Percentiles rank a stretch among this genome's conserved stretches.
Evolutionary conservation across 2,888 invertebrate species (phyloP).

Genomic region (Smittia sp.): DNA sequence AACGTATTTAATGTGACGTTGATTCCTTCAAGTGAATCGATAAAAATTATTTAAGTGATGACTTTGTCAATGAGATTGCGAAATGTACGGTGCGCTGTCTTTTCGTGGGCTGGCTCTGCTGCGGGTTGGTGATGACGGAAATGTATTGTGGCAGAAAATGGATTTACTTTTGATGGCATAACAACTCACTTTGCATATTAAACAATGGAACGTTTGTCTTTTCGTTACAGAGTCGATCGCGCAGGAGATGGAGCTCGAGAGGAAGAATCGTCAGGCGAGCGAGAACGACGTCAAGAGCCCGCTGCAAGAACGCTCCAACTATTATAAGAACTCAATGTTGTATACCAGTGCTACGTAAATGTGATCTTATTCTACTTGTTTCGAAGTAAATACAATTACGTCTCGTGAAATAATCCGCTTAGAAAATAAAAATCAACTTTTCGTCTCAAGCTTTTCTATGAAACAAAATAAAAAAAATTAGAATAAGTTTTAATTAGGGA

Average conservation of each 20-base stretch:
- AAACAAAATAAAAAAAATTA: too few relatives aligned
- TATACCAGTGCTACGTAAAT: constrained; percentile 81
- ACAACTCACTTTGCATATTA: constrained; percentile 38
- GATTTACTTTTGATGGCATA: constrained; percentile 36
- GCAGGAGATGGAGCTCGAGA: constrained; percentile 83
- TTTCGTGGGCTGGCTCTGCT: constrained; percentile 1
- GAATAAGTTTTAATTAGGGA: too few relatives aligned
- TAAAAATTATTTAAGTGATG: constrained; percentile 38
- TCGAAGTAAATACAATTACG: constrained; percentile 3
- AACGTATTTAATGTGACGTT: constrained; percentile 21
- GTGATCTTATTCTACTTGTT: constrained; percentile 23
- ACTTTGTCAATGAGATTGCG: constrained; percentile 38
- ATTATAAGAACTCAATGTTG: constrained; percentile 86
- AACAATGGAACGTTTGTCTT: constrained; percentile 9
- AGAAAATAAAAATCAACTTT: neutral
- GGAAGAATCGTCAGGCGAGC: constrained; percentile 74
- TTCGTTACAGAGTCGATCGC: constrained; percentile 72
- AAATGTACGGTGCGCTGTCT: neutral
- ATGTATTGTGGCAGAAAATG: constrained; percentile 25
- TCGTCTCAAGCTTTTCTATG: neutral
- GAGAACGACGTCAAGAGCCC: constrained; percentile 85
- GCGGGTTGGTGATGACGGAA: neutral
- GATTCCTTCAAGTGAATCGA: constrained; percentile 34
- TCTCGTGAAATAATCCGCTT: constrained; percentile 5
- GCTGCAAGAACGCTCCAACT: constrained; percentile 74